Evolutionary conservation across 2,797 vertebrate genomes (phyloP).

Genomic region (Etheostoma perlongum): DNA sequence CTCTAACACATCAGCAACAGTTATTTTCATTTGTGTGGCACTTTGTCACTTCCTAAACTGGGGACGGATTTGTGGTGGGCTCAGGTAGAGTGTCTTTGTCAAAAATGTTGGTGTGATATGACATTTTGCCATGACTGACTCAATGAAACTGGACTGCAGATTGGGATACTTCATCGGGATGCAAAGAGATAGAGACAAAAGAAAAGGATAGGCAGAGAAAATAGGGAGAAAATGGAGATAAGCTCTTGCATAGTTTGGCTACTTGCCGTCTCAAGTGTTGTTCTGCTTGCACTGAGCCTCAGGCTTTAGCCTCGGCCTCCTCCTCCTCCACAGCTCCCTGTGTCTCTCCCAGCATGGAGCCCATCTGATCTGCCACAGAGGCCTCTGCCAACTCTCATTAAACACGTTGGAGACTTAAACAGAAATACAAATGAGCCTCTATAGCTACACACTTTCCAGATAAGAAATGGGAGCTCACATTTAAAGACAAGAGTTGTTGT

Average conservation of each 20-base stretch:
- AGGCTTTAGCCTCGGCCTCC: constrained; percentile 70
- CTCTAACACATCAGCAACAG: constrained; percentile 39
- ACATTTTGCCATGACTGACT: constrained; percentile 71
- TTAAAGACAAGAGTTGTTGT: constrained; percentile 60
- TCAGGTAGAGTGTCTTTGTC: constrained; percentile 31
- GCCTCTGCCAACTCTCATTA: constrained; percentile 81
- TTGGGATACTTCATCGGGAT: constrained; percentile 46
- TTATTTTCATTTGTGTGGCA: constrained; percentile 38
- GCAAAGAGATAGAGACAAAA: constrained; percentile 49
- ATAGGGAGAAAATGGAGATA: constrained; percentile 61
- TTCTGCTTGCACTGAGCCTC: constrained; percentile 75
- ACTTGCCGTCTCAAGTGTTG: constrained; percentile 72
- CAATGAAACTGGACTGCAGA: constrained; percentile 60
- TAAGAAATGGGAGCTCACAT: constrained; percentile 70
- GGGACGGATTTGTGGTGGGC: constrained; percentile 57
- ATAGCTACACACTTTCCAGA: constrained; percentile 66
- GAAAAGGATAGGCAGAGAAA: constrained; percentile 36
- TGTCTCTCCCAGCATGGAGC: constrained; percentile 75
- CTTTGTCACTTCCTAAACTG: constrained; percentile 36
- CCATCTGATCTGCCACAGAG: constrained; percentile 78
- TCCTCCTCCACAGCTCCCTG: constrained; percentile 71
- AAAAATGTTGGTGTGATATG: constrained; percentile 57
- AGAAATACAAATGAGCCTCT: constrained; percentile 78
- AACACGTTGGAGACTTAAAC: constrained; percentile 78
- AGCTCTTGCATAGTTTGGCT: constrained; percentile 71